These are phyloP conservation scores for Macrosteles quadrilineatus DNA, from an alignment of 1,140 invertebrate species.

Conservation along the genomic window DNA sequence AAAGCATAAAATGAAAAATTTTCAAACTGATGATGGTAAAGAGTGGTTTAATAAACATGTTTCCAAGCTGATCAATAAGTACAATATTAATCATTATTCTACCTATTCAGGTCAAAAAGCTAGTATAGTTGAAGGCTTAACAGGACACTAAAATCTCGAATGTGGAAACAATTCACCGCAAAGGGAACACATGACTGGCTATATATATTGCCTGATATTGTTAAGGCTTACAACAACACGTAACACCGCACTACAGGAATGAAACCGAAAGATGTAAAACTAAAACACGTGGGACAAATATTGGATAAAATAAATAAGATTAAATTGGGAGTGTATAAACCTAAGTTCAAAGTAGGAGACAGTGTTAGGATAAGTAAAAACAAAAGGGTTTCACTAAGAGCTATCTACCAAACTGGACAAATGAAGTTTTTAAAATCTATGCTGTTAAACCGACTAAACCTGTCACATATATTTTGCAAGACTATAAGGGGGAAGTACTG, in stretches of 20 bases:
- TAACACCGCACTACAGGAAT: slow-evolving; percentile 19
- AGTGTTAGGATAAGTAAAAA: slow-evolving; percentile 43
- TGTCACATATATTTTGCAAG: slow-evolving; percentile 15
- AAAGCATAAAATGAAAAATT: background rate
- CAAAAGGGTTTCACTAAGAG: slow-evolving; percentile 43
- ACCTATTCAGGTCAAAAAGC: slow-evolving; percentile 49
- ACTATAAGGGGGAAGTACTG: background rate
- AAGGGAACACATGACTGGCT: slow-evolving; percentile 32
- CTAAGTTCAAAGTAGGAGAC: slow-evolving; percentile 46
- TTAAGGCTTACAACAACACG: slow-evolving; percentile 48
- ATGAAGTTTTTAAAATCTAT: slow-evolving; percentile 44
- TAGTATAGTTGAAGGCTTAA: slow-evolving; percentile 50
- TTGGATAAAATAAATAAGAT: too few relatives aligned
- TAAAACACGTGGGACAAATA: background rate
- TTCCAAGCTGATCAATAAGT: slow-evolving; percentile 42
- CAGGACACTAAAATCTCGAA: slow-evolving; percentile 47
- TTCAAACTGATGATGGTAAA: slow-evolving; percentile 44
- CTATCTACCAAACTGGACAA: slow-evolving; percentile 45
- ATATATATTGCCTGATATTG: slow-evolving; percentile 42
- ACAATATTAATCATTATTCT: slow-evolving; percentile 48
- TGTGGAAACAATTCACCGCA: slow-evolving; percentile 49
- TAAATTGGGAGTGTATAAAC: too few relatives aligned
- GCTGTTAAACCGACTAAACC: slow-evolving; percentile 22
- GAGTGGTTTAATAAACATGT: slow-evolving; percentile 46
- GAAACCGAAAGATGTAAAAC: slow-evolving; percentile 7